Conservation (phyloP, 2,888 invertebrate species). For the Neoascia interrupta region DNA sequence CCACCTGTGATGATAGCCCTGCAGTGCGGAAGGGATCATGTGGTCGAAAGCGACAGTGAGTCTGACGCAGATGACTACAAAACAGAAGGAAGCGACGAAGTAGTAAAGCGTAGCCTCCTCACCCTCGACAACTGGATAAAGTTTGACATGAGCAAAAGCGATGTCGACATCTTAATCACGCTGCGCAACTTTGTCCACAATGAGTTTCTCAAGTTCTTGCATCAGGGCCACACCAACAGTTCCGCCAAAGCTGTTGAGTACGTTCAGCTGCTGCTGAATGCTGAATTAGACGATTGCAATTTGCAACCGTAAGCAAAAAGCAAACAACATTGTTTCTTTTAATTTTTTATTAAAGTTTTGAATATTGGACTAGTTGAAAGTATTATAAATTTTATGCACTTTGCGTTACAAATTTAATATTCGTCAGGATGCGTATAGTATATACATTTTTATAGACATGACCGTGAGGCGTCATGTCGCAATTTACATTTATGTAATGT, state of each 20-base stretch:
- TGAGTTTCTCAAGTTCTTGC: slow-evolving; percentile 72
- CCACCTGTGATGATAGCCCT: slow-evolving; percentile 90
- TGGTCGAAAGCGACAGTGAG: slow-evolving; percentile 63
- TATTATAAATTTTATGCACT: slow-evolving; percentile 53
- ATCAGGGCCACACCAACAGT: slow-evolving; percentile 68
- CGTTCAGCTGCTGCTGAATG: slow-evolving; percentile 70
- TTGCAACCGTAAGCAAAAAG: not conserved
- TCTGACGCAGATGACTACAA: slow-evolving; percentile 71
- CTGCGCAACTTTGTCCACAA: slow-evolving; percentile 70
- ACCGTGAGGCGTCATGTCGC: slow-evolving; percentile 35
- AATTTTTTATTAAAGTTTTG: slow-evolving; percentile 23
- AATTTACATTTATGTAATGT: slow-evolving; percentile 64
- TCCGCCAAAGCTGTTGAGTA: slow-evolving; percentile 65
- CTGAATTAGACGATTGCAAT: slow-evolving; percentile 41
- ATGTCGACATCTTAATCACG: slow-evolving; percentile 74
- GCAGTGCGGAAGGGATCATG: slow-evolving; percentile 79
- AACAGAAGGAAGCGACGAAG: slow-evolving; percentile 20
- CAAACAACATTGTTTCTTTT: not conserved
- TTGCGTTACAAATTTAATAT: slow-evolving; percentile 59
- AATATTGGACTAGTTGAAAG: slow-evolving; percentile 22
- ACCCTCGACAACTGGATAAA: slow-evolving; percentile 88
- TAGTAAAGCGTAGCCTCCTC: slow-evolving; percentile 79
- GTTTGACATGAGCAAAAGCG: slow-evolving; percentile 85
- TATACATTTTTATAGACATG: slow-evolving; percentile 39
- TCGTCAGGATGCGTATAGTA: slow-evolving; percentile 45